A percentile compares a stretch with the other conserved stretches of the same genome.
Conservation (phyloP, 1,140 invertebrate species). For the Lordiphosa clarofinis region DNA sequence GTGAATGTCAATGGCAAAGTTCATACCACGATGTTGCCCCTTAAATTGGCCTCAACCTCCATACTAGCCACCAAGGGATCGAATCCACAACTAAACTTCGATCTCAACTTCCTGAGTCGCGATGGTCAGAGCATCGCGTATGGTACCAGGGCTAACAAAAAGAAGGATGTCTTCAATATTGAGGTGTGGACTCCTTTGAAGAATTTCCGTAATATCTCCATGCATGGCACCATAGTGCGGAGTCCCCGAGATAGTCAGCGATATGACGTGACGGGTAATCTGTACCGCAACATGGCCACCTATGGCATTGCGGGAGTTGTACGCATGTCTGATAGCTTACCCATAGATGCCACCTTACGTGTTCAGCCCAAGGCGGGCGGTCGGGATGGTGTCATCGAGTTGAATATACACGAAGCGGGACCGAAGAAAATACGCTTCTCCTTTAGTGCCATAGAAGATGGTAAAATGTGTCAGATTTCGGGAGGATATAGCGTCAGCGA, state of each 20-base stretch:
- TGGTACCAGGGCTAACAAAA: conserved; percentile 54
- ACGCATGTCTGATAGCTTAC: conserved; percentile 37
- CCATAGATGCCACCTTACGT: conserved; percentile 46
- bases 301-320: conserved; percentile 60
- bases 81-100: conserved; percentile 57
- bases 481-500: conserved; percentile 57
- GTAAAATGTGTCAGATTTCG: conserved; percentile 70
- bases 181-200: conserved; percentile 71
- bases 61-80: conserved; percentile 38
- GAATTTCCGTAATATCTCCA: conserved; percentile 68
- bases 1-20: conserved; percentile 61
- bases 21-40: conserved; percentile 62
- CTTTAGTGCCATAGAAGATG: conserved; percentile 67
- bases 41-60: conserved; percentile 50
- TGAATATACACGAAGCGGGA: conserved; percentile 51
- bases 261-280: conserved; percentile 53
- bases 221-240: conserved; percentile 56
- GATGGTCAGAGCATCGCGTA: conserved; percentile 52
- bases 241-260: conserved; percentile 31
- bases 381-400: conserved; percentile 62
- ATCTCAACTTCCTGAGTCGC: conserved; percentile 52
- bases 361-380: conserved; percentile 60
- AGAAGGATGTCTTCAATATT: conserved; percentile 64
- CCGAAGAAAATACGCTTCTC: conserved; percentile 60
- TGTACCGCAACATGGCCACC: conserved; percentile 67